Base-by-base conservation (phyloP, 1,140 invertebrate species). In the Notospermus geniculatus region DNA sequence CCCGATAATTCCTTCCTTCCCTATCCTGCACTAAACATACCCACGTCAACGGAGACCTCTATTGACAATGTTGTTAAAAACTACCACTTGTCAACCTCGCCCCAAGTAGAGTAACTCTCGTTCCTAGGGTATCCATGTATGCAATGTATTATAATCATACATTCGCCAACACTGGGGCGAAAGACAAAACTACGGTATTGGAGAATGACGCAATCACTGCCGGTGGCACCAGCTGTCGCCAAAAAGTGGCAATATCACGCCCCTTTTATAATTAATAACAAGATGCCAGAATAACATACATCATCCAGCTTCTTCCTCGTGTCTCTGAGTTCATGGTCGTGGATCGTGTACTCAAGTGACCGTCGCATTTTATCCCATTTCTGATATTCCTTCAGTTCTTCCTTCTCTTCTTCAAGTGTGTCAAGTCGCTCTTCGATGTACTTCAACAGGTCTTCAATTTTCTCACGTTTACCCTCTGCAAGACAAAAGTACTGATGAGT, bases 371-470 rank as follows among this genome's bases (percentile, higher is more conserved):
- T 94, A 78, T 99, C 97, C 91, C 94, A 97, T 73, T 97, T 94
- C 83, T 99, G 97, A 84, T 99, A 99, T 76, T 99, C 95, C 78
- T 98, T 99, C 25, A 99, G 82, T 77, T 99, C 97, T 80, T 99
- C 96, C 74, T 99, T 99, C 80, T 99, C 97, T 76, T 96, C 93
- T 81, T 99, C 95, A 5, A 99, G 81, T 0, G 95, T 99, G 72
- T 92, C 89, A 36, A 99, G 81, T 59, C 95, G 85, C 71, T 99
- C 96, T 83, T 99, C 95, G 69, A 99, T 99, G 41, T 96, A 98
- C 77, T 93, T 88, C 15, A 99, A 80, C 77, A 98, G 91, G 76
- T 98, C 96, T 65, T 94, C 91, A 63, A 99, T 99, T 83, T 98
- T 99, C 76, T 97, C 94, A 58, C 95, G 84, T 83, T 97, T 97